Base-by-base conservation (phyloP, 2,888 invertebrate species). In the Pristionchus maxplancki region DNA sequence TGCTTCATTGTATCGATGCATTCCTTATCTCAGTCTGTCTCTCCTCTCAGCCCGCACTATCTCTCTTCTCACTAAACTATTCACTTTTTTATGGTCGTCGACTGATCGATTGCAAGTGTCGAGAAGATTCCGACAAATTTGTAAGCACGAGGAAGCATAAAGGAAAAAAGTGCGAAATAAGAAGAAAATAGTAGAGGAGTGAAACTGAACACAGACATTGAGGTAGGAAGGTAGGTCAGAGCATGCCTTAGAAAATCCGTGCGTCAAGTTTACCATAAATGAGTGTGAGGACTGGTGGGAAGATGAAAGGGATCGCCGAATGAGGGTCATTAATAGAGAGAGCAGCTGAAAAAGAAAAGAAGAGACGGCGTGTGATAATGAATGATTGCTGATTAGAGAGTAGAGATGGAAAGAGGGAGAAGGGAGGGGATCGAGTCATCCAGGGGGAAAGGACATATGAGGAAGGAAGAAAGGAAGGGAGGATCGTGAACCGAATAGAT, bases 21-120 rank as follows among this genome's bases (percentile, higher is more conserved):
- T 78, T 78, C 78, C 78, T 78, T 78, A 78, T 78, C 78, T 11
- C n/a, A 48, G 44, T n/a, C n/a, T n/a, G 17, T n/a, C 78, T 78
- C 44, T 78, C 78, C 9, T 28, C 11, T n/a, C 78, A 44, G 6
- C 44, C 44, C 78, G 40, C 78, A 44, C 78, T 78, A 44, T 44
- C 78, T 44, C 78, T 48, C 48, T n/a, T 24, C 44, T 17, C 44
- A 44, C 78, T 78, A 48, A 78, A 78, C 78, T 48, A 78, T 78
- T 78, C 78, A 44, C 78, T 78, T 78, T 64, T 78, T 78, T 78
- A 78, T 78, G 78, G 78, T 78, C 44, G 78, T 78, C 78, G 44
- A 48, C 44, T 44, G 78, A 78, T 78, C 78, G 78, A 78, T 78
- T 44, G 78, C 15, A 28, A 48, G 44, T 34, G 37, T 44, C 31